Base-by-base conservation (phyloP, 2,113 vertebrate species). In the Felis chaus region DNA sequence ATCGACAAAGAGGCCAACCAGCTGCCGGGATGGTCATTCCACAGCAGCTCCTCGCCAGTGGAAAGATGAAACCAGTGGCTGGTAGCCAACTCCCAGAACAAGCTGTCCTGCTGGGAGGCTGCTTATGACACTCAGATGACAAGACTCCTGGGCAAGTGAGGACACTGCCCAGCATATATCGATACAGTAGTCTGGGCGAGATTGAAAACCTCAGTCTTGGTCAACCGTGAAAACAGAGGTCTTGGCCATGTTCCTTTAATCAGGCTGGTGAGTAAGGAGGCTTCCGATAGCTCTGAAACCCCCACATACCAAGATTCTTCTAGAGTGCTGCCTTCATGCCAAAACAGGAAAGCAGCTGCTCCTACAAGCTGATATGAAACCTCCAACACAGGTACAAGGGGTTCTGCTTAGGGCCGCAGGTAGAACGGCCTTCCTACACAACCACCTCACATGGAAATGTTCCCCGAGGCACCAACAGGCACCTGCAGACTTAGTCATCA, bases 21-120 rank as follows among this genome's bases (percentile, higher is more conserved):
- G 66, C 81, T 63, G 81, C 87, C 45, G 53, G 29, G 39, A 68
- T 0, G 29, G 69, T 36, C 76, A 61, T 3, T 53, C n/a, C 27
- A 48, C 23, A 23, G 82, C n/a, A 50, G 36, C 61, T 39, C 88
- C 86, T 76, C 9, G 39, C 45, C 25, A 50, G 61, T 25, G 61
- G 41, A 50, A 91, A 94, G 63, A 92, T 12, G 50, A 95, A 83
- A 96, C 83, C 71, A 63, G 83, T 41, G 82, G 80, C 80, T 36
- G 48, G 69, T 7, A 61, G 79, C 89, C 92, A 95, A 57, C 84
- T 84, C 71, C 39, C 84, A 81, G 78, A 81, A 92, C 71, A 48
- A 74, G 27, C 45, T 68, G 63, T 89, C 63, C 71, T 95, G 15
- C 7, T 39, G 5, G 21, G 21, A 41, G 36, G 41, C 16, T 79